These are phyloP conservation scores for Sebastes schlegelii DNA, from an alignment of 2,113 vertebrate genomes.

Conservation along the genomic window DNA sequence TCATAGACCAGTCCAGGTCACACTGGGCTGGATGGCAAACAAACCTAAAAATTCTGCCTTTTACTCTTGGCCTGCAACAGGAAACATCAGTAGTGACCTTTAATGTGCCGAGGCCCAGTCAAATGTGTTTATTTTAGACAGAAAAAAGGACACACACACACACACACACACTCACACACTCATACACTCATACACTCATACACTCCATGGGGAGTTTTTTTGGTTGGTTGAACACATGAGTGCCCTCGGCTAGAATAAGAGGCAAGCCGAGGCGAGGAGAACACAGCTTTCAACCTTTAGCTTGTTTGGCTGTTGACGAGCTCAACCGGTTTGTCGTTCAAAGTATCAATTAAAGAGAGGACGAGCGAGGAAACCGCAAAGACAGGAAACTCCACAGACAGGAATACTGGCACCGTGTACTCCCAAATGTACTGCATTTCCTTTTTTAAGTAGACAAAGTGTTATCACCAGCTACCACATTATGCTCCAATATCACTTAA, in stretches of 20 bases:
- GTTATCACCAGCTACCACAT: background rate
- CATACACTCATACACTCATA: conserved; percentile 16
- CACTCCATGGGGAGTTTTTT: conserved; percentile 11
- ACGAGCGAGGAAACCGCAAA: conserved; percentile 8
- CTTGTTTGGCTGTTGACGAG: conserved; percentile 37
- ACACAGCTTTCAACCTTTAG: conserved; percentile 22
- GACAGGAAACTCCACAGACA: conserved; percentile 1
- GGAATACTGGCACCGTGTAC: no score
- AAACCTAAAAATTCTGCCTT: background rate
- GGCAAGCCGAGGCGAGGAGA: background rate
- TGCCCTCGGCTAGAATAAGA: conserved; percentile 18
- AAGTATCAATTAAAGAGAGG: conserved; percentile 32
- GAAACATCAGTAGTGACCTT: conserved; percentile 54
- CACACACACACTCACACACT: background rate
- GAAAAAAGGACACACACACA: background rate
- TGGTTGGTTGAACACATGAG: conserved; percentile 46
- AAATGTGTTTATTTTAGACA: conserved; percentile 37
- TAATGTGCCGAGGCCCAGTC: conserved; percentile 25
- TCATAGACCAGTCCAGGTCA: conserved; percentile 1
- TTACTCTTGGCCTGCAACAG: conserved; percentile 13
- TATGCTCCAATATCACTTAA: background rate
- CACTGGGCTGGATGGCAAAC: background rate
- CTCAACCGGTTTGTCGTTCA: conserved; percentile 3
- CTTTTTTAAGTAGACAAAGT: background rate
- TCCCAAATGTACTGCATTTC: background rate